phyloP scores from a whole-genome alignment of 2,797 vertebrate species.

The Otolemur crassicaudatus region DNA sequence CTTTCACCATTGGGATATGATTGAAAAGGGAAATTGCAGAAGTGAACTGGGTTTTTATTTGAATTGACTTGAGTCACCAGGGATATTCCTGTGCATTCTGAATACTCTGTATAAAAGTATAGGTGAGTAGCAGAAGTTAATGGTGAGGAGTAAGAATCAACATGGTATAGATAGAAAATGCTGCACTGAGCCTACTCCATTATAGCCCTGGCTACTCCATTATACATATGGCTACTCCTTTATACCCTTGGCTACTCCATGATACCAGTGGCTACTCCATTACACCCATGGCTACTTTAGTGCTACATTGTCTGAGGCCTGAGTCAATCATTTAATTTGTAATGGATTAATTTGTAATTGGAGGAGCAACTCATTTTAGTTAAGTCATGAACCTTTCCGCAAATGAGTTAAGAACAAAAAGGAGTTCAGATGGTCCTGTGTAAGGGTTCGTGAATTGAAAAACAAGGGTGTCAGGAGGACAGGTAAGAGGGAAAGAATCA shows the following conservation, averaged over 20 bases:
- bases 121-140: background rate
- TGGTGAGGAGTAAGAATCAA: background rate
- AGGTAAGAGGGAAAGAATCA: background rate
- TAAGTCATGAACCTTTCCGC: background rate
- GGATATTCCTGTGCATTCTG: background rate
- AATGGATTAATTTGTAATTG: background rate
- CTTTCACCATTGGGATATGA: background rate
- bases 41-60: background rate
- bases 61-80: background rate
- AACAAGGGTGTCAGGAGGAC: background rate
- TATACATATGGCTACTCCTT: too few relatives aligned
- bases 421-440: background rate
- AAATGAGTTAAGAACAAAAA: background rate
- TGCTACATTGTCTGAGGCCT: background rate
- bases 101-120: background rate
- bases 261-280: fast-evolving
- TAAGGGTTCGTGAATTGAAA: background rate
- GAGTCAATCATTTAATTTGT: background rate
- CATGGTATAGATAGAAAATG: background rate
- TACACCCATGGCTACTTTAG: fast-evolving
- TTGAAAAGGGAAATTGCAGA: background rate
- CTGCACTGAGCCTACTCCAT: background rate
- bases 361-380: background rate
- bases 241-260: too few relatives aligned
- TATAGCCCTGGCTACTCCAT: fast-evolving